Base-by-base conservation (phyloP, 2,888 invertebrate species). In the Rutpela maculata region DNA sequence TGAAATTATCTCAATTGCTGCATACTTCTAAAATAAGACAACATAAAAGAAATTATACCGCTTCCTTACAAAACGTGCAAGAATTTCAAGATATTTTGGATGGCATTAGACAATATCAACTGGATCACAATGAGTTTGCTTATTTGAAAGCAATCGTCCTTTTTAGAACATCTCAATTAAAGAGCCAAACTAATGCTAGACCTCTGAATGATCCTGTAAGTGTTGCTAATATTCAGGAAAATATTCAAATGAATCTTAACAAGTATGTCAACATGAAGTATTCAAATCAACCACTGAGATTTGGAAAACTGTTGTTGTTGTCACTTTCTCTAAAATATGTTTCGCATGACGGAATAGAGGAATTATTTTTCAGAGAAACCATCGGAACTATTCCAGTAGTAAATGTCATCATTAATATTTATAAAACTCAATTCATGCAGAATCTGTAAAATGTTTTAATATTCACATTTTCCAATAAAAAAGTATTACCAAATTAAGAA, bases 101-200 rank as follows among this genome's bases (percentile, higher is more conserved):
- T 22, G 95, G 95, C 84, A 92, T 98, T 82, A 92, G 93, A 50
- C 93, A 93, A 77, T 89, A 96, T 78, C 93, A 93, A 79, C 93
- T 97, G 0, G 97, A 98, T 87, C 91, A 92, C 0, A 95, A 95
- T 77, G 98, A 99, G 87, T 97, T 94, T 87, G 94, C 95, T 2
- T 97, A 95, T 87, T 91, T 98, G 56, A 92, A 97, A 76, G 95
- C 95, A 17, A 94, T 98, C 74, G 93, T 95, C 0, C 91, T 98
- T 10, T 98, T 98, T 89, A 96, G 95, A 88, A 94, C 95, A 59
- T 93, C 92, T 50, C 81, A 76, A 31, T 78, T 69, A n/a, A 6
- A 31, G 31, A 9, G 5, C 77, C 87, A 70, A 15, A 57, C 78
- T 66, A 84, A 85, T 86, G 77, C 84, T 86, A 17, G 43, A 59